Percentiles rank a stretch among this genome's conserved stretches.
Evolutionary conservation across 2,888 invertebrate genomes (phyloP).

Genomic region (Meandrusa payeni): DNA sequence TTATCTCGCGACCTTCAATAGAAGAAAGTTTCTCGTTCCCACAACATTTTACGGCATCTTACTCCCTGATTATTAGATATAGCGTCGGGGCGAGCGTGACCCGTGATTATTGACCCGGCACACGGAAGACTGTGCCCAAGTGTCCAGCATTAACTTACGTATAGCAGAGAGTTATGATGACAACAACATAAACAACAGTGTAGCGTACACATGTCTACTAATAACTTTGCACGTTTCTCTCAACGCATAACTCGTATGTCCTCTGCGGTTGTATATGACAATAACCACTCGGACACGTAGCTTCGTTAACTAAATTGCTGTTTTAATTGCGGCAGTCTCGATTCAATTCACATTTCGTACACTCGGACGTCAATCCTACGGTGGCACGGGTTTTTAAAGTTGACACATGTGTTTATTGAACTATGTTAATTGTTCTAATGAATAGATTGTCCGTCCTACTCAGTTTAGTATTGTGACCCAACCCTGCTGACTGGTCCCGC

Average conservation of each 20-base stretch:
- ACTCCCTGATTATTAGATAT: constrained; percentile 24
- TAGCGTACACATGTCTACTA: constrained; percentile 19
- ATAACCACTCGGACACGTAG: not conserved
- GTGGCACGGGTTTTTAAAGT: constrained; percentile 26
- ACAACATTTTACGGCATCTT: constrained; percentile 24
- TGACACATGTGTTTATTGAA: constrained; percentile 28
- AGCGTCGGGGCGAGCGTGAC: constrained; percentile 43
- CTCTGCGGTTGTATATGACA: not conserved
- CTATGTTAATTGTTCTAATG: constrained; percentile 47
- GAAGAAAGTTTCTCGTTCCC: constrained; percentile 20
- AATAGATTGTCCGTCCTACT: constrained; percentile 33
- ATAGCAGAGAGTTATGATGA: constrained; percentile 45
- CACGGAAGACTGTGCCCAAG: constrained; percentile 53
- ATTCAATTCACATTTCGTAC: constrained; percentile 35
- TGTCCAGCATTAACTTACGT: constrained; percentile 19
- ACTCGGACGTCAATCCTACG: constrained; percentile 12
- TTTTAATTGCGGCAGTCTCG: constrained; percentile 5
- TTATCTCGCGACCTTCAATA: constrained; percentile 13
- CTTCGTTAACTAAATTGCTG: not conserved
- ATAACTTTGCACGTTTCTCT: constrained; percentile 15
- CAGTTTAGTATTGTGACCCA: constrained; percentile 48
- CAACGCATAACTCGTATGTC: constrained; percentile 1
- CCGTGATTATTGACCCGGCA: constrained; percentile 64
- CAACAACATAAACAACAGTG: constrained; percentile 32
- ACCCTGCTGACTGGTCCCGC: constrained; percentile 38